These are phyloP conservation scores for Varanus salvator DNA, from an alignment of 2,113 vertebrate species.

Conservation along the genomic window DNA sequence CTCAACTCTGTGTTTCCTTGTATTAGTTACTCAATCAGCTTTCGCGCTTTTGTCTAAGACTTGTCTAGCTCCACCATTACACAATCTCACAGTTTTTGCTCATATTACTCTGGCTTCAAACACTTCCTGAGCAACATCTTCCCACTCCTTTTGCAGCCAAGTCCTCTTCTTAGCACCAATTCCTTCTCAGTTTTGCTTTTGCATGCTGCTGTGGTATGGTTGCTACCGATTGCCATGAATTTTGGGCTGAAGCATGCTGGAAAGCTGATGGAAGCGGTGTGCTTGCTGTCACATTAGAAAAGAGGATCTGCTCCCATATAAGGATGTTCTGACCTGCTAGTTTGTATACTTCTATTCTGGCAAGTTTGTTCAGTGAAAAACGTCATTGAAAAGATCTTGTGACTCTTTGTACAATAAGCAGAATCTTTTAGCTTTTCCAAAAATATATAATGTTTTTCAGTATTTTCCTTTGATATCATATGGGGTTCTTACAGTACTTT, in stretches of 20 bases:
- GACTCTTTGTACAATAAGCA: slow-evolving; percentile 30
- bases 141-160: not conserved
- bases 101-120: not conserved
- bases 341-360: not conserved
- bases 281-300: not conserved
- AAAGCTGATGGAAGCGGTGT: not conserved
- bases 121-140: not conserved
- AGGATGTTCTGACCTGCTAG: not conserved
- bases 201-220: not conserved
- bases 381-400: not conserved
- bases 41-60: not conserved
- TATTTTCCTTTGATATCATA: slow-evolving; percentile 2
- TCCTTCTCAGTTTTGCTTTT: not conserved
- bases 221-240: not conserved
- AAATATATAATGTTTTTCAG: slow-evolving; percentile 25
- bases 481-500: slow-evolving; percentile 15
- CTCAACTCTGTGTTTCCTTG: not conserved
- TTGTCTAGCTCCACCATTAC: not conserved
- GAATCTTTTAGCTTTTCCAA: slow-evolving; percentile 5
- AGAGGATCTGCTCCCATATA: not conserved
- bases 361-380: not conserved
- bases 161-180: not conserved
- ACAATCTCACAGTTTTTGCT: not conserved
- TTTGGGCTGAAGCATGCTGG: not conserved
- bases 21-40: not conserved